phyloP scores from a whole-genome alignment of 2,113 vertebrate genomes.

The Ifrita kowaldi region DNA sequence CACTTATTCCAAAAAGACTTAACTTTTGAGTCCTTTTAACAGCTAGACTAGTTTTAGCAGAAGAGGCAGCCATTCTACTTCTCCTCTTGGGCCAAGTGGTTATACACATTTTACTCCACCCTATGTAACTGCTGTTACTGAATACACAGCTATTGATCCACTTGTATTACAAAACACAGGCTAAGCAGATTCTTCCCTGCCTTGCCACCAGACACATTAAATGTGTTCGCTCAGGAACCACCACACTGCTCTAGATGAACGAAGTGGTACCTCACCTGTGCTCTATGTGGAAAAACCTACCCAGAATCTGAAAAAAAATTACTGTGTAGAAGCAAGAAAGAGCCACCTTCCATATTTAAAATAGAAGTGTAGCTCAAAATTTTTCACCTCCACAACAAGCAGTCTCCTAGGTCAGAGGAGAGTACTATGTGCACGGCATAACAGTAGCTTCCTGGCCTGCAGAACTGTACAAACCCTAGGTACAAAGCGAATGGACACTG shows the following conservation, averaged over 20 bases:
- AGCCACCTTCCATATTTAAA: neutral
- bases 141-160: neutral
- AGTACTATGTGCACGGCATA: neutral
- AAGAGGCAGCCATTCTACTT: neutral
- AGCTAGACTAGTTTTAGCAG: neutral
- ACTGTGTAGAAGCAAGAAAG: neutral
- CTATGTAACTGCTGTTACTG: neutral
- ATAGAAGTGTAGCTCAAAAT: neutral
- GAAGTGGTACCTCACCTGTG: neutral
- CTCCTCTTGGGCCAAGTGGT: neutral
- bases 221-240: neutral
- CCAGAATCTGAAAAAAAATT: neutral
- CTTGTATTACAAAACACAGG: neutral
- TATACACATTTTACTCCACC: neutral
- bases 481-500: neutral
- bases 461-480: neutral
- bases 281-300: neutral
- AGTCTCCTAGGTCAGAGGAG: neutral
- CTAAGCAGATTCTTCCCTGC: neutral
- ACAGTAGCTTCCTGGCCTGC: neutral
- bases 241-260: neutral
- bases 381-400: neutral
- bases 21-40: neutral
- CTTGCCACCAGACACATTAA: neutral
- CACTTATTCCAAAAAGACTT: neutral